Evolutionary conservation across 2,888 invertebrate species (phyloP).

Genomic region (Esperia sulphurella): DNA sequence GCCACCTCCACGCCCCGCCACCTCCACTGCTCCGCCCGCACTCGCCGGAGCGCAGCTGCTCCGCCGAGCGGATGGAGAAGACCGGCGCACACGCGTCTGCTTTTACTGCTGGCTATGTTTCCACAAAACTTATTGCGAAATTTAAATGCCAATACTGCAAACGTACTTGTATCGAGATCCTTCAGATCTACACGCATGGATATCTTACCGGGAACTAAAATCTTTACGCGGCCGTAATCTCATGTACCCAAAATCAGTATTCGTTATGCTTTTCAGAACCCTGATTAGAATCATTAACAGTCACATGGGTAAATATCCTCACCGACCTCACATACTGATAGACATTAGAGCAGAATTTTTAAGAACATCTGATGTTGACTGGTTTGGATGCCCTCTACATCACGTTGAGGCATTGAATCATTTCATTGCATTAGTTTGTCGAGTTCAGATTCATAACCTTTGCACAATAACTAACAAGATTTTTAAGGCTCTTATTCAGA

Average conservation of each 20-base stretch:
- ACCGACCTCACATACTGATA: background rate
- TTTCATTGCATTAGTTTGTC: background rate
- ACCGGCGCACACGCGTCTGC: background rate
- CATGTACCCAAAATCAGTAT: background rate
- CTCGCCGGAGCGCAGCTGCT: background rate
- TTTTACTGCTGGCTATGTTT: constrained; percentile 1
- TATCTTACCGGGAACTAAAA: background rate
- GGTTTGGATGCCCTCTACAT: constrained; percentile 2
- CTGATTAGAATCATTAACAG: background rate
- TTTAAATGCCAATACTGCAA: background rate
- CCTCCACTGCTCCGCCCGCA: background rate
- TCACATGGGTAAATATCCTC: background rate
- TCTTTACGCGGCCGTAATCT: background rate
- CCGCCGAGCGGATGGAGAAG: background rate
- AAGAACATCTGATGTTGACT: background rate
- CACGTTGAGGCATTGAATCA: background rate
- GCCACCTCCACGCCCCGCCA: background rate
- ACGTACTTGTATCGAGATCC: background rate
- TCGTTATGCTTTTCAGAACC: background rate
- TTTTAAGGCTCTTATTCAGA: too few species aligned
- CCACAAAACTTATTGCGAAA: background rate
- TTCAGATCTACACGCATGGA: background rate
- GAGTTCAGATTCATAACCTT: constrained; percentile 4
- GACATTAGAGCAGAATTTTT: background rate
- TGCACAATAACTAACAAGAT: constrained; percentile 1